Evolutionary conservation across 2,888 invertebrate genomes (phyloP).

Genomic region (Cataglyphis rosenhaueri): DNA sequence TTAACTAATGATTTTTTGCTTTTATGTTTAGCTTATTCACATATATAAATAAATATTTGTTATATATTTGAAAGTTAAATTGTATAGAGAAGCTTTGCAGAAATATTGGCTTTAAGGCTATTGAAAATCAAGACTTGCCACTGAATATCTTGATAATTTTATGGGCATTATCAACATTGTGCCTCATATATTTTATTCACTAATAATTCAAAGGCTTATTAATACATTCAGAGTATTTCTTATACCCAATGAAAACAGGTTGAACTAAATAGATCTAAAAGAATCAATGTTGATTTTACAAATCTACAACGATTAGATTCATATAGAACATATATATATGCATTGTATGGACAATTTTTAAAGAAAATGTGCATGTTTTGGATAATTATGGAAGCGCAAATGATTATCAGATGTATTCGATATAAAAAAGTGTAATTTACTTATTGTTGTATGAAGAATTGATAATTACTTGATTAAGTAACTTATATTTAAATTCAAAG

Average conservation of each 20-base stretch:
- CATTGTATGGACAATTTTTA: conserved; percentile 25
- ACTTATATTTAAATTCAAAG: background rate
- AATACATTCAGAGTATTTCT: conserved; percentile 65
- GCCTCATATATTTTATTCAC: conserved; percentile 16
- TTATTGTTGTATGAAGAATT: background rate
- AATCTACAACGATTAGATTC: conserved; percentile 19
- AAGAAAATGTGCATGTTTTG: background rate
- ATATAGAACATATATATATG: conserved; percentile 7
- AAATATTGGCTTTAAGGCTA: background rate
- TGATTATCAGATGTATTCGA: background rate
- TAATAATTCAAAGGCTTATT: conserved; percentile 42
- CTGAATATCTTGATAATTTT: background rate
- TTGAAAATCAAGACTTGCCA: background rate
- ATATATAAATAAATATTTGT: background rate
- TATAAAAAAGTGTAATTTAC: background rate
- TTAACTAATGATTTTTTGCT: background rate
- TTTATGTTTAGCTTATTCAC: background rate
- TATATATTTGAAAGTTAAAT: conserved; percentile 5
- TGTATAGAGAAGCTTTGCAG: background rate
- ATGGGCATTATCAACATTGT: conserved; percentile 14
- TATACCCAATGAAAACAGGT: conserved; percentile 55
- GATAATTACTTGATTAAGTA: background rate
- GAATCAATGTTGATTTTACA: background rate
- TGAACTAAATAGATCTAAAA: conserved; percentile 44
- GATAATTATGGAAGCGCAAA: conserved; percentile 13